Base-by-base conservation (phyloP, 2,113 vertebrate species). In the Lampris megalopsis region DNA sequence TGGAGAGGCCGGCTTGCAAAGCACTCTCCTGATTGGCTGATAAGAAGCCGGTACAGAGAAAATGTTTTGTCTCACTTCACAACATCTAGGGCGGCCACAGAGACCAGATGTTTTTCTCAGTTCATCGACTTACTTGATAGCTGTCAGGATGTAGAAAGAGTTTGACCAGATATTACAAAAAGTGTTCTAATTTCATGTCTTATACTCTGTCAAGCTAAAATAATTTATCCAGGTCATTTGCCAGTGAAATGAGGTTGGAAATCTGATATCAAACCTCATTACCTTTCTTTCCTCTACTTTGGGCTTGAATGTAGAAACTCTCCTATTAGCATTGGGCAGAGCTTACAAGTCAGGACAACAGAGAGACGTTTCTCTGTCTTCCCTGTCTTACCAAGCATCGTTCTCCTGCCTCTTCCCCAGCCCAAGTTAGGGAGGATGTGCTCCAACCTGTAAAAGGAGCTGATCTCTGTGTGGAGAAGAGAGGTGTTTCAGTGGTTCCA, bases 371-470 rank as follows among this genome's bases (percentile, higher is more conserved):
- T 63, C 56, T 77, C 59, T 48, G 38, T 73, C 47, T 4, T 59
- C 43, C 36, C 38, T 48, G 53, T 9, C 59, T 62, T 47, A 40
- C 35, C 9, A n/a, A 48, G 58, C 45, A 41, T 77, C 80, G 57
- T 77, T 82, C 59, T 45, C 41, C 36, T 61, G 41, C 66, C 79
- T 77, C 77, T 48, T 68, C 72, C 36, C 56, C 70, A 64, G 65
- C 63, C 63, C 2, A 3, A 62, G 81, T 50, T 5, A 2, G 69
- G 63, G 79, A 90, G 86, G 88, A 92, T 90, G 71, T 86, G 89
- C 89, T 91, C 74, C 68, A 87, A 93, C 90, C 91, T 94, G 93
- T 91, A 92, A 92, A 93, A 92, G 91, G 92, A 93, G 88, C 90
- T 91, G 87, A 85, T 82, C 82, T 75, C 54, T 13, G 69, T 57